These are phyloP conservation scores for Chrysemys picta DNA, from an alignment of 2,113 vertebrate genomes.

Conservation along the genomic window DNA sequence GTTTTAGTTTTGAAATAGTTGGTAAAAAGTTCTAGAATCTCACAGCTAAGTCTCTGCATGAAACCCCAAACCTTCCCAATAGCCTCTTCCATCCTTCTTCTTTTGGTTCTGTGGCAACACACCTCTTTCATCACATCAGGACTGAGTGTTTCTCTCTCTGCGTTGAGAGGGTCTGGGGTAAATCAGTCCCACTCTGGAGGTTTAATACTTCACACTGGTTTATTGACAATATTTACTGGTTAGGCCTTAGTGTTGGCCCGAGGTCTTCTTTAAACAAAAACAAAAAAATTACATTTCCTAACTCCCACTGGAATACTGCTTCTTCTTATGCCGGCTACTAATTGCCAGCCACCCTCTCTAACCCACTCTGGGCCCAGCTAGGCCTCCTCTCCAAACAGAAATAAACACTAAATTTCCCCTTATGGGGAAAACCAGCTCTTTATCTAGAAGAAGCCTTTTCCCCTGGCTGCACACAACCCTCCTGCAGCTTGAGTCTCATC, in stretches of 20 bases:
- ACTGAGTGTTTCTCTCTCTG: neutral
- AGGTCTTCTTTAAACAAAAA: neutral
- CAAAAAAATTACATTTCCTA: neutral
- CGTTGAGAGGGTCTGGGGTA: neutral
- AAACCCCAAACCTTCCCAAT: neutral
- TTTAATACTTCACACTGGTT: neutral
- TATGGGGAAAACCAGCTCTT: neutral
- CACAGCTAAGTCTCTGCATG: neutral
- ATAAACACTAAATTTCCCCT: neutral
- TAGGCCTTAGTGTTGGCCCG: neutral
- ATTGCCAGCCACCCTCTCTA: neutral
- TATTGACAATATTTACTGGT: neutral
- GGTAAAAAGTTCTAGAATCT: neutral
- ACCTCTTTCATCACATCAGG: neutral
- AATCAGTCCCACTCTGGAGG: neutral
- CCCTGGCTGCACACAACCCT: neutral
- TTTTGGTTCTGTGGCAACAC: neutral
- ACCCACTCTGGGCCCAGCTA: neutral
- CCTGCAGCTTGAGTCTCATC: neutral
- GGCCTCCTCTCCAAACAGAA: too few species aligned
- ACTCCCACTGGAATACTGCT: neutral
- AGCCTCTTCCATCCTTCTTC: neutral
- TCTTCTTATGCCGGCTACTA: neutral
- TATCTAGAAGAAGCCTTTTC: neutral
- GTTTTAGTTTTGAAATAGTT: neutral